A percentile compares a stretch with the other conserved stretches of the same genome.
These are phyloP conservation scores for Drosophila cracens DNA, from an alignment of 2,888 invertebrate genomes.

Conservation along the genomic window DNA sequence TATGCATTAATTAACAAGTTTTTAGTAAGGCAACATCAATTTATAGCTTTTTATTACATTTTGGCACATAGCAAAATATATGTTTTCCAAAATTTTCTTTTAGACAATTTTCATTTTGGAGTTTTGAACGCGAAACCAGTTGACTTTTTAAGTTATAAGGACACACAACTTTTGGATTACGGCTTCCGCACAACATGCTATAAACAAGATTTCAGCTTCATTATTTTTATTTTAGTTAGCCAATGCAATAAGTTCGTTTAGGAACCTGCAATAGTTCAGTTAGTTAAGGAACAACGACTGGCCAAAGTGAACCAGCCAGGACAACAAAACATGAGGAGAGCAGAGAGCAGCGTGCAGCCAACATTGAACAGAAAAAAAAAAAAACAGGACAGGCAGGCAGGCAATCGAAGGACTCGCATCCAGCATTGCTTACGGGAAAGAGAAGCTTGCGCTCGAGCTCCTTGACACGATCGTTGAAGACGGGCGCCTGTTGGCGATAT, in stretches of 20 bases:
- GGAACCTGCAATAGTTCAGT: slow-evolving; percentile 11
- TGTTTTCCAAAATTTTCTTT: background rate
- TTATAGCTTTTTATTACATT: slow-evolving; percentile 9
- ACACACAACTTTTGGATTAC: slow-evolving; percentile 2
- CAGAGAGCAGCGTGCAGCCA: slow-evolving; percentile 43
- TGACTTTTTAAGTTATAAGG: background rate
- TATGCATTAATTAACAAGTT: slow-evolving; percentile 15
- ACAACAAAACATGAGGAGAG: slow-evolving; percentile 13
- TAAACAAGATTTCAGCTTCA: slow-evolving; percentile 1
- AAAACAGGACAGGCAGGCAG: slow-evolving; percentile 22
- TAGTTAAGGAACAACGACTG: slow-evolving; percentile 25
- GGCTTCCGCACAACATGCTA: slow-evolving; percentile 20
- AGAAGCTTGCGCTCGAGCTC: slow-evolving; percentile 91
- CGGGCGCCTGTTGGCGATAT: slow-evolving; percentile 93
- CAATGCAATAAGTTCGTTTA: slow-evolving; percentile 8
- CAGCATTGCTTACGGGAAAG: slow-evolving; percentile 88
- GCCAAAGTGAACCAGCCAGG: slow-evolving; percentile 18
- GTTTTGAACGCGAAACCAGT: background rate
- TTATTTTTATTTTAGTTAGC: slow-evolving; percentile 23
- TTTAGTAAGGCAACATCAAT: slow-evolving; percentile 34
- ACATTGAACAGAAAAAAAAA: slow-evolving; percentile 28
- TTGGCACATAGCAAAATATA: background rate
- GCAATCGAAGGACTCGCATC: slow-evolving; percentile 47
- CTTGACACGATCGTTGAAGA: slow-evolving; percentile 94
- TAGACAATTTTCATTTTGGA: background rate